Base-by-base conservation (phyloP, 2,797 vertebrate genomes). In the Podargus strigoides region DNA sequence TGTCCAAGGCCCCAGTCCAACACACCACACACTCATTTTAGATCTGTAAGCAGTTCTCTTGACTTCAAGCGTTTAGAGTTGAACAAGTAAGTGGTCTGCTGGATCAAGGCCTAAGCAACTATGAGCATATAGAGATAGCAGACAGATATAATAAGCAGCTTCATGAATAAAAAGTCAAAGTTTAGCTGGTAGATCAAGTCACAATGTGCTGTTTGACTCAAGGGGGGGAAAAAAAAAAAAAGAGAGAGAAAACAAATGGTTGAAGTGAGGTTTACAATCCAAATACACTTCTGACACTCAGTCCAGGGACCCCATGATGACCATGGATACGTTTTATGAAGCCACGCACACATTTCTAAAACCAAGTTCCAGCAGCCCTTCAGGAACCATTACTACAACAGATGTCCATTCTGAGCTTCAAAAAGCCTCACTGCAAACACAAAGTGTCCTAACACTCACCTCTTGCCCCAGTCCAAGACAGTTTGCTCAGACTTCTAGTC, bases 51-150 rank as follows among this genome's bases (percentile, higher is more conserved):
- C 66, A 72, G 62, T 28, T 78, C n/a, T 63, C 76, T 68, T 34
- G 39, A 85, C 47, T 84, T 83, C 64, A 62, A 27, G 20, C 13
- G 46, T 77, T 89, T 60, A 62, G n/a, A 83, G 9, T 9, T 37
- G 26, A 78, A 42, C 64, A 85, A 68, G 63, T 85, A 85, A 93
- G 67, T 50, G 80, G 56, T 89, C 68, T 93, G 60, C 75, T 94
- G 76, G 89, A 91, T 47, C 64, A 85, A 64, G 78, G 82, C 75
- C 86, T 92, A 80, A 62, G 64, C 21, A 75, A 83, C 58, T 16
- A 59, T 7, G 27, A 80, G n/a, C 50, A 64, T 14, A 68, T 0
- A 64, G 37, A 74, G 10, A 41, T 15, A 76, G 59, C 18, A 69
- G 32, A 27, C 36, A 68, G 49, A 55, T 20, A 46, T 0, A 82